Evolutionary conservation across 2,113 vertebrate species (phyloP).

Genomic region (Tupaia chinensis): DNA sequence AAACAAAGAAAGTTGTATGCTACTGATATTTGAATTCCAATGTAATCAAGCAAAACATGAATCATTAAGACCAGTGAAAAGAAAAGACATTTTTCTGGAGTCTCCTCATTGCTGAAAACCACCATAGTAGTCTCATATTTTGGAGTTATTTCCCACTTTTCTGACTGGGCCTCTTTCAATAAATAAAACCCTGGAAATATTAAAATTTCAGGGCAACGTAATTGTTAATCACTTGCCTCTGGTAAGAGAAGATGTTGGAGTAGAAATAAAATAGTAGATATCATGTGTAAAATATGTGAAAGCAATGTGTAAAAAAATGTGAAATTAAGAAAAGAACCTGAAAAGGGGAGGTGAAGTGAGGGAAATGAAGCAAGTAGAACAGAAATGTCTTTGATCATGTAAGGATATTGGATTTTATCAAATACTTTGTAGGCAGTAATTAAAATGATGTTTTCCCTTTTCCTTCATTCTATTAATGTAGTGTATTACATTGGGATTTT

Average conservation of each 20-base stretch:
- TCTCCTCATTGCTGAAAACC: not conserved
- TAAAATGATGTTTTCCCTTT: not conserved
- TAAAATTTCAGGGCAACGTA: not conserved
- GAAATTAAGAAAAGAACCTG: not conserved
- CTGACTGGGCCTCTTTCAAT: not conserved
- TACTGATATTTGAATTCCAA: not conserved
- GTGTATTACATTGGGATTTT: not conserved
- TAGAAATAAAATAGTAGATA: not conserved
- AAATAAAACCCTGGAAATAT: not conserved
- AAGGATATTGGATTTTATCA: not conserved
- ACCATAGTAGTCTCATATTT: not conserved
- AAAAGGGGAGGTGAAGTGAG: not conserved
- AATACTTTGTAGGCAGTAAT: not conserved
- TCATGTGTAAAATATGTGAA: not conserved
- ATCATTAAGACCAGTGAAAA: not conserved
- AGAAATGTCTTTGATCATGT: not conserved
- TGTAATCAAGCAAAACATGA: not conserved
- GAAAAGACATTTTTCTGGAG: rapidly evolving
- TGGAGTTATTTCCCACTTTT: not conserved
- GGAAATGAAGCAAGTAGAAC: not conserved
- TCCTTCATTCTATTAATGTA: not conserved
- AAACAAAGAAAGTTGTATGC: not conserved
- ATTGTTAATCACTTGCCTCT: not conserved
- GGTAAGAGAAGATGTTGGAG: not conserved
- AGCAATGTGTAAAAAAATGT: not conserved